A percentile compares a stretch with the other conserved stretches of the same genome.
Conservation (phyloP, 2,888 invertebrate species). For the Dioctria rufipes region DNA sequence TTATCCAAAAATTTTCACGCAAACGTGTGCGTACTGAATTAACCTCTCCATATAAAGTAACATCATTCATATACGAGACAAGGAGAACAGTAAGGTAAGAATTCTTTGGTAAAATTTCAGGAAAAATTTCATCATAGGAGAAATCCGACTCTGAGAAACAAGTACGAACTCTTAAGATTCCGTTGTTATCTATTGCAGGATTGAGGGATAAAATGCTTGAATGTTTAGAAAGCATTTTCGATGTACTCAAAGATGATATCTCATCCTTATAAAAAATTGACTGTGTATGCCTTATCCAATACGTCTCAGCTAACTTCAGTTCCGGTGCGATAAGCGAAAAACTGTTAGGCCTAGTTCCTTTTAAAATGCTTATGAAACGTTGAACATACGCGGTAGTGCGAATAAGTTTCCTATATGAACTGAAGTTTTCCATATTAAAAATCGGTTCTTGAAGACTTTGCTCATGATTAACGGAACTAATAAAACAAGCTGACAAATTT, state of each 20-base stretch:
- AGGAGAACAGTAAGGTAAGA: neutral
- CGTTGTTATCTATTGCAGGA: neutral
- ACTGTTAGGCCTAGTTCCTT: constrained; percentile 1
- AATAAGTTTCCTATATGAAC: neutral
- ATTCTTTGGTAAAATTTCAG: neutral
- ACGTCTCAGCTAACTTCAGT: neutral
- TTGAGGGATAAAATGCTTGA: neutral
- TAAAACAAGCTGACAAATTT: neutral
- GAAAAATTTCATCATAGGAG: neutral
- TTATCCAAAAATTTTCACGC: no score
- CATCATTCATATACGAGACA: neutral
- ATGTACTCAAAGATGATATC: neutral
- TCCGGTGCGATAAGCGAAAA: neutral
- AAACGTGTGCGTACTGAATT: neutral
- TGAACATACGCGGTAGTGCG: neutral
- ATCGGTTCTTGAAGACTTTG: neutral
- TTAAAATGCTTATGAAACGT: neutral
- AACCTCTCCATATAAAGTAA: neutral
- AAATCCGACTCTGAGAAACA: neutral
- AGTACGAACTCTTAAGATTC: neutral
- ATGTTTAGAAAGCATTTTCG: neutral
- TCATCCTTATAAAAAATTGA: neutral
- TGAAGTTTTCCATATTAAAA: constrained; percentile 11
- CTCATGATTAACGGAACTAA: neutral
- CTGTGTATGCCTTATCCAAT: neutral